Evolutionary conservation across 1,140 invertebrate genomes (phyloP).

Genomic region (Marisa cornuarietis): DNA sequence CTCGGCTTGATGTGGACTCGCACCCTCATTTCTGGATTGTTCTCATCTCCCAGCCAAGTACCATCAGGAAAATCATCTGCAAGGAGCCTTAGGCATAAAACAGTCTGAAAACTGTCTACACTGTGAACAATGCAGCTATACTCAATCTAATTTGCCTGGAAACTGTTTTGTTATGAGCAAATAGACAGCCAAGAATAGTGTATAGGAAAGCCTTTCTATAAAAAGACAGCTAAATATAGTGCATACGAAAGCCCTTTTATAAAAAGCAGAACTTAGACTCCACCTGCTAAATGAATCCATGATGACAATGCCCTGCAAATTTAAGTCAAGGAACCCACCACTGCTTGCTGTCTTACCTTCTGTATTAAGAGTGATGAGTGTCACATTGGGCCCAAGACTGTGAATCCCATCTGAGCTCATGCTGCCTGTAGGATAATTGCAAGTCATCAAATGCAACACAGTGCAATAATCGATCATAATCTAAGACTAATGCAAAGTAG

Average conservation of each 20-base stretch:
- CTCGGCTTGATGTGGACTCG: slow-evolving; percentile 68
- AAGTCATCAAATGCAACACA: no score
- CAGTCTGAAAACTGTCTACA: not conserved
- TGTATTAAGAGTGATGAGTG: slow-evolving; percentile 64
- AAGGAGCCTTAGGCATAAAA: slow-evolving; percentile 17
- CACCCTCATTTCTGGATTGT: slow-evolving; percentile 69
- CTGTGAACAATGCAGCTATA: not conserved
- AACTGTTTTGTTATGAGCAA: no score
- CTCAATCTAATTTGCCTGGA: no score
- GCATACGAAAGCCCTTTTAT: no score
- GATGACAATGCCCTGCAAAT: not conserved
- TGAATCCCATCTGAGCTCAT: slow-evolving; percentile 44
- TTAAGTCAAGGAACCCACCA: not conserved
- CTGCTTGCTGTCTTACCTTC: slow-evolving; percentile 56
- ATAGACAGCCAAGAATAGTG: no score
- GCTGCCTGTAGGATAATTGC: no score
- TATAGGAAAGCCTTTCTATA: no score
- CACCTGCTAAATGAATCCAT: not conserved
- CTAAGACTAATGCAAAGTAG: no score
- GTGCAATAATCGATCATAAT: no score
- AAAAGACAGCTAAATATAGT: no score
- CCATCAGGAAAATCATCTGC: slow-evolving; percentile 70
- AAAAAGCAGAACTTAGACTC: no score
- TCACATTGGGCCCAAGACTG: slow-evolving; percentile 61
- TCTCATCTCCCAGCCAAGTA: slow-evolving; percentile 71